Base-by-base conservation (phyloP, 2,113 vertebrate species). In the Puffinus mauretanicus region DNA sequence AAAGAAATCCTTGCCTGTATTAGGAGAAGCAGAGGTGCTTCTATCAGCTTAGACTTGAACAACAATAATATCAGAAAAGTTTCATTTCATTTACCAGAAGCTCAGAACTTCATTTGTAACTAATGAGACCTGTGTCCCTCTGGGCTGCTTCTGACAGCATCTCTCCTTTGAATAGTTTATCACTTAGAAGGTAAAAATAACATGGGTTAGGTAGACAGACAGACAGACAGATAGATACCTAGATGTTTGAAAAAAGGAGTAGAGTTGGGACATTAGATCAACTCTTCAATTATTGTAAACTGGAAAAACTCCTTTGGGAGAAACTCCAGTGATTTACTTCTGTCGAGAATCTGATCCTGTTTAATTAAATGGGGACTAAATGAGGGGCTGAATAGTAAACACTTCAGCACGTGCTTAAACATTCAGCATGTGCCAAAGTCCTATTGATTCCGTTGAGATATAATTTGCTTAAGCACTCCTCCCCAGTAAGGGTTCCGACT, bases 31-130 rank as follows among this genome's bases (percentile, higher is more conserved):
- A 96, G 93, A 97, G 88, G 94, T 90, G 94, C 96, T 96, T 96
- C 52, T 93, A 97, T 94, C 95, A 95, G 84, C 91, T 90, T 93
- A 95, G 96, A 92, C 97, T 97, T 91, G 94, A 95, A 96, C 89
- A 92, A 95, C 78, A 96, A 91, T 91, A 91, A 82, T 82, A 87
- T 82, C 92, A 96, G 90, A 90, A 95, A 93, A 97, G 97, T 97
- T 98, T 97, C 71, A 93, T 98, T 98, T 98, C 97, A 94, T 98
- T 97, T 98, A 97, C 92, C 96, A 96, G 93, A 97, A 93, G 93
- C 96, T 98, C 96, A 98, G 97, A 98, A 98, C 97, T 98, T 98
- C 49, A 21, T 98, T 98, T 98, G 97, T 92, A 95, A 81, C 88
- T 98, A 98, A 98, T 97, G 96, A 98, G 94, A 96, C 92, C 94